Evolutionary conservation across 2,797 vertebrate species (phyloP).

Genomic region (Falco rusticolus): DNA sequence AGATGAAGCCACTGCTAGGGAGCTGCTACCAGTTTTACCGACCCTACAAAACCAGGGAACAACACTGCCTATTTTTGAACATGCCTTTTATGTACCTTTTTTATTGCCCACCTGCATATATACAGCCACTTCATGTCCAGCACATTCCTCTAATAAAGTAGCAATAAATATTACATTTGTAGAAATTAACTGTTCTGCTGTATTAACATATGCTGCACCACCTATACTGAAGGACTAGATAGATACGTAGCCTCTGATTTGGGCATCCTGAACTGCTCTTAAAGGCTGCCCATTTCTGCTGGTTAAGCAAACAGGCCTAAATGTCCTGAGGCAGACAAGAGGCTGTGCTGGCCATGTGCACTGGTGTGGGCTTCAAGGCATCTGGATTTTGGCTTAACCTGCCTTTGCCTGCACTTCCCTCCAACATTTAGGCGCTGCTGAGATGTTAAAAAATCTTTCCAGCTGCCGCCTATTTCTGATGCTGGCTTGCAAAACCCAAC

Average conservation of each 20-base stretch:
- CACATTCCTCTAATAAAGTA: not conserved
- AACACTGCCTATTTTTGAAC: not conserved
- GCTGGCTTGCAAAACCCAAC: not conserved
- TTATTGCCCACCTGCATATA: not conserved
- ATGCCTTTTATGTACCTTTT: not conserved
- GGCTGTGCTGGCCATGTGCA: not conserved
- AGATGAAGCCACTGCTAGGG: slow-evolving; percentile 39
- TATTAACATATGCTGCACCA: not conserved
- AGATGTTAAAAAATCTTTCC: not conserved
- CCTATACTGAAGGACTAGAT: not conserved
- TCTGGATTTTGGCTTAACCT: not conserved
- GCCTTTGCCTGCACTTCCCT: not conserved
- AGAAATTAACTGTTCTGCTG: not conserved
- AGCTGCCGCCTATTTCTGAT: not conserved
- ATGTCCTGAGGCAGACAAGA: accelerated
- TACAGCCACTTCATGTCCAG: not conserved
- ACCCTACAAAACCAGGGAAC: not conserved
- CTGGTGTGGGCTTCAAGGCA: not conserved
- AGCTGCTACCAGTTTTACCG: slow-evolving; percentile 25
- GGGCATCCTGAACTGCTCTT: not conserved
- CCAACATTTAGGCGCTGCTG: not conserved
- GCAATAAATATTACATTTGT: not conserved
- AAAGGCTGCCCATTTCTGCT: not conserved
- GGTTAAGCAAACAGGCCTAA: not conserved
- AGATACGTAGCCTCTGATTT: not conserved